phyloP scores from a whole-genome alignment of 2,113 vertebrate genomes.

The Mobula birostris region DNA sequence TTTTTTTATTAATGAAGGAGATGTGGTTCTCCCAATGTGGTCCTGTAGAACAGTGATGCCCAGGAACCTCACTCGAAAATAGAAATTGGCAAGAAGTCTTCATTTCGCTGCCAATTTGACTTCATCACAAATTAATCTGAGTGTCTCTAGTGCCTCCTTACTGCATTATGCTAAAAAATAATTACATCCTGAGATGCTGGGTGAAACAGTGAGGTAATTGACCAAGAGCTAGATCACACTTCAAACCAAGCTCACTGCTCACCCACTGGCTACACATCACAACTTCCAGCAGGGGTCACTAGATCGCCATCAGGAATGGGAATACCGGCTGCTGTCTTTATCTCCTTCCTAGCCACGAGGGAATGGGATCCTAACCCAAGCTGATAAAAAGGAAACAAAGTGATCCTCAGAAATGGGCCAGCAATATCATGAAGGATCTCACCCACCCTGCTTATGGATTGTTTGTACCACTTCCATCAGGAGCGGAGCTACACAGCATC shows the following conservation, averaged over 20 bases:
- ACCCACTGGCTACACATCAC: background rate
- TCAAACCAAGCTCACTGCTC: background rate
- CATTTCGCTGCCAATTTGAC: background rate
- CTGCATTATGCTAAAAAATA: background rate
- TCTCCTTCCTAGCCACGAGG: background rate
- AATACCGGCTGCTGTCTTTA: background rate
- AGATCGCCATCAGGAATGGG: constrained; percentile 8
- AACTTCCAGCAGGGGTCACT: background rate
- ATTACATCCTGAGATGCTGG: background rate
- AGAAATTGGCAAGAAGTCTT: background rate
- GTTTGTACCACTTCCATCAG: too few relatives aligned
- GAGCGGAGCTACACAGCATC: too few relatives aligned
- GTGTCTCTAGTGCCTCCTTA: background rate
- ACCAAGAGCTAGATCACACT: background rate
- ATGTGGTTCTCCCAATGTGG: too few relatives aligned
- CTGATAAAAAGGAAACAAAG: background rate
- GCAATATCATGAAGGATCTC: too few relatives aligned
- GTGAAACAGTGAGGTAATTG: background rate
- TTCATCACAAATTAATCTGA: background rate
- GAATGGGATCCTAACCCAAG: background rate
- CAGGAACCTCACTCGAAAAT: background rate
- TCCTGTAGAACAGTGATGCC: too few relatives aligned
- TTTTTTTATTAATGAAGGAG: too few relatives aligned
- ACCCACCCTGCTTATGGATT: too few relatives aligned
- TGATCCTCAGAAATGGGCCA: too few relatives aligned